These are phyloP conservation scores for Olivierus martensii DNA, from an alignment of 1,140 invertebrate genomes.

Conservation along the genomic window DNA sequence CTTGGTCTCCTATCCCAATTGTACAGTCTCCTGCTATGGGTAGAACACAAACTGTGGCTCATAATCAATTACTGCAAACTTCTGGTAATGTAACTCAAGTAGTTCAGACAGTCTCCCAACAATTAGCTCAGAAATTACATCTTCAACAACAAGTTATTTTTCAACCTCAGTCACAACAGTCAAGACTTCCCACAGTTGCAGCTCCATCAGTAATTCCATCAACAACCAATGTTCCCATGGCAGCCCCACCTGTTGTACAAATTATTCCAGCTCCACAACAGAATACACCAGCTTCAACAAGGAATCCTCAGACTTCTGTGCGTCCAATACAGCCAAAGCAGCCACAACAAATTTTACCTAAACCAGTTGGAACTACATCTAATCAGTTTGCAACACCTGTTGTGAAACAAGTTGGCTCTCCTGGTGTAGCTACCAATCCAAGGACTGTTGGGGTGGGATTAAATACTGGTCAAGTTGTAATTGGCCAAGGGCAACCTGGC, in stretches of 20 bases:
- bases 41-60: conserved; percentile 8
- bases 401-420: conserved; percentile 7
- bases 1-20: conserved; percentile 13
- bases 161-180: neutral
- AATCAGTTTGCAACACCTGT: conserved; percentile 10
- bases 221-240: neutral
- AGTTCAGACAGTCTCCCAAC: neutral
- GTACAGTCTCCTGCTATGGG: conserved; percentile 10
- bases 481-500: conserved; percentile 16
- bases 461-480: conserved; percentile 8
- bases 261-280: conserved; percentile 12
- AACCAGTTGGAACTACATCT: conserved; percentile 17
- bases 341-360: conserved; percentile 25
- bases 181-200: conserved; percentile 1
- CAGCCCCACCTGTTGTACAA: conserved; percentile 11
- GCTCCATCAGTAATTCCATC: conserved; percentile 5
- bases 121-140: conserved; percentile 6
- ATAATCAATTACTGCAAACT: conserved; percentile 13
- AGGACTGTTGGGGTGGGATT: conserved; percentile 13
- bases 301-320: conserved; percentile 3
- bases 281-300: conserved; percentile 2
- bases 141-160: conserved; percentile 7
- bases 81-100: conserved; percentile 7
- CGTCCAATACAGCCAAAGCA: conserved; percentile 23
- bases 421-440: conserved; percentile 2